Base-by-base conservation (phyloP, 2,888 invertebrate species). In the Dicyrtomina minuta region DNA sequence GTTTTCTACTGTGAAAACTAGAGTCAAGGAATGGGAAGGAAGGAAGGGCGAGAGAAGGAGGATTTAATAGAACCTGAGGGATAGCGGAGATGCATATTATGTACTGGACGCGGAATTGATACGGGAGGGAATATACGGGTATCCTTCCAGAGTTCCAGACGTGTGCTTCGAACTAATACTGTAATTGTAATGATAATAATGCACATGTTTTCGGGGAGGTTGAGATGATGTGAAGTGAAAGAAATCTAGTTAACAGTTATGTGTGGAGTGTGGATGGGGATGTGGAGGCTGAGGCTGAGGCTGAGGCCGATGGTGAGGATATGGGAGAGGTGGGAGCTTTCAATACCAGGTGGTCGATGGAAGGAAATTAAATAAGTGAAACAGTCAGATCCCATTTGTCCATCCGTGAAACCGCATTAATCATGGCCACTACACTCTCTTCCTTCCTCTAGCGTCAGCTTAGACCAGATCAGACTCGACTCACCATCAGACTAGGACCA, bases 311-410 rank as follows among this genome's bases (percentile, higher is more conserved):
- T n/a, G n/a, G n/a, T n/a, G n/a, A n/a, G n/a, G n/a, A n/a, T n/a
- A 33, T 33, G 33, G 33, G 8, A 33, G 33, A 33, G 33, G 33
- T 33, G 55, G 58, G 26, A 43, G 56, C 55, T 55, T 66, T 55
- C 66, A 55, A 56, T 46, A 64, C 60, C 67, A 67, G 59, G 59
- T 67, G 67, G 67, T 59, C 49, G 67, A 59, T 46, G 49, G 59
- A 33, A 59, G 68, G 62, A 68, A 68, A 68, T 68, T 64, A 68
- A 68, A 68, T 68, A 68, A 68, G 68, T 62, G 68, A 68, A 61
- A 68, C 61, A 61, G 68, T 68, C 60, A 68, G 68, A 68, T 68
- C 62, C 62, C 62, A 68, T 68, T 68, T 68, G 68, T 62, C 62
- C 68, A 67, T 22, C 58, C 60, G 59, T 49, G 60, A 59, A 67